Evolutionary conservation across 2,113 vertebrate genomes (phyloP).

Genomic region (Tichodroma muraria): DNA sequence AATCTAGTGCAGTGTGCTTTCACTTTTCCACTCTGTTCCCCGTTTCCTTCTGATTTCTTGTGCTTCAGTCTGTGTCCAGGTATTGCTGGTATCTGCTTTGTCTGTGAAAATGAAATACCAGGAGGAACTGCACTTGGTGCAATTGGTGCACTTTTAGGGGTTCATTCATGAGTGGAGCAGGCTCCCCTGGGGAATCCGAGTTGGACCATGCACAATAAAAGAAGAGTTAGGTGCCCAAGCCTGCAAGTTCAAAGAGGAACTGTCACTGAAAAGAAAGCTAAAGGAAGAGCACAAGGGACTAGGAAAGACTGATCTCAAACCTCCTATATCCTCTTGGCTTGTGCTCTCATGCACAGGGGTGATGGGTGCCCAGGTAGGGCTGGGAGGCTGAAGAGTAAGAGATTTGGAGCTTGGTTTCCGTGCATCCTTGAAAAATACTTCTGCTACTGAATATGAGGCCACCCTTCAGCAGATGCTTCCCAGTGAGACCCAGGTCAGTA

Average conservation of each 20-base stretch:
- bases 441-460: background rate
- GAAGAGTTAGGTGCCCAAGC: background rate
- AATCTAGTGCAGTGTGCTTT: constrained; percentile 49
- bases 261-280: background rate
- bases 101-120: constrained; percentile 16
- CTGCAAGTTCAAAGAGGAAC: background rate
- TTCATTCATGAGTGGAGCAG: background rate
- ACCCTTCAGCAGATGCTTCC: background rate
- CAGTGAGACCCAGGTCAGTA: background rate
- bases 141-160: background rate
- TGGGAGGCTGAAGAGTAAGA: background rate
- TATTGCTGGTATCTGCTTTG: background rate
- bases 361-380: background rate
- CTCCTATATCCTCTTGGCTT: background rate
- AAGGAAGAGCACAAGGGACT: background rate
- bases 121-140: background rate
- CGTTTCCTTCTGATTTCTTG: background rate
- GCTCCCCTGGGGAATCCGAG: background rate
- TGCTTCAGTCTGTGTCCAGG: constrained; percentile 7
- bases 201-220: background rate
- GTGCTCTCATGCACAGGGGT: background rate
- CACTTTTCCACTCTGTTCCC: background rate
- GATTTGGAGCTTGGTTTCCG: background rate
- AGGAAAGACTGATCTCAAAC: background rate
- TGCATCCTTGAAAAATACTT: background rate